These are phyloP conservation scores for Dinocampus coccinellae DNA, from an alignment of 2,888 invertebrate species.

Conservation along the genomic window DNA sequence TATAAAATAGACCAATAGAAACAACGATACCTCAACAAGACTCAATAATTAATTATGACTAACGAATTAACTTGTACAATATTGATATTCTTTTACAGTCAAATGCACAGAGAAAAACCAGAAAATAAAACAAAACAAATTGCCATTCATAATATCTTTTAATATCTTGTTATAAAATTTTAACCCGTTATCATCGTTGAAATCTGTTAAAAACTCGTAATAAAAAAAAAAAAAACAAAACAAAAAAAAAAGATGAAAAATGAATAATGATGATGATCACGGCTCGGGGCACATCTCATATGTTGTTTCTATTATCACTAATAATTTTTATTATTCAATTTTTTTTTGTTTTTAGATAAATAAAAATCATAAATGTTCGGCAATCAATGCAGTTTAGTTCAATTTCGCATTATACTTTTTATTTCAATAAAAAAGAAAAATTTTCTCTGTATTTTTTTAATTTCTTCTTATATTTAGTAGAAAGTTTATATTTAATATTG, in stretches of 20 bases:
- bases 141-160: constrained; percentile 20
- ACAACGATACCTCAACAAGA: constrained; percentile 70
- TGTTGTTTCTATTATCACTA: background rate
- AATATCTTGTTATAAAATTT: constrained; percentile 17
- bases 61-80: constrained; percentile 68
- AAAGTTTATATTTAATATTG: background rate
- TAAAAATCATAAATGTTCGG: background rate
- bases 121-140: constrained; percentile 11
- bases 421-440: too few relatives aligned
- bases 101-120: background rate
- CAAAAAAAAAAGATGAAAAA: background rate
- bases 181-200: background rate
- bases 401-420: too few relatives aligned
- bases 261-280: background rate
- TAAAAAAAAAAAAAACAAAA: background rate
- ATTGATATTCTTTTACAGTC: constrained; percentile 69
- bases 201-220: background rate
- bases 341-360: background rate
- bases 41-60: constrained; percentile 68
- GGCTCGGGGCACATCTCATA: background rate
- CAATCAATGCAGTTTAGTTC: background rate
- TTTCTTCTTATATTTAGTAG: background rate
- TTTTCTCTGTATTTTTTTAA: too few relatives aligned
- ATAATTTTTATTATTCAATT: background rate
- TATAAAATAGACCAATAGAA: constrained; percentile 68